phyloP scores from a whole-genome alignment of 2,888 invertebrate species.

The Cantharis rustica region DNA sequence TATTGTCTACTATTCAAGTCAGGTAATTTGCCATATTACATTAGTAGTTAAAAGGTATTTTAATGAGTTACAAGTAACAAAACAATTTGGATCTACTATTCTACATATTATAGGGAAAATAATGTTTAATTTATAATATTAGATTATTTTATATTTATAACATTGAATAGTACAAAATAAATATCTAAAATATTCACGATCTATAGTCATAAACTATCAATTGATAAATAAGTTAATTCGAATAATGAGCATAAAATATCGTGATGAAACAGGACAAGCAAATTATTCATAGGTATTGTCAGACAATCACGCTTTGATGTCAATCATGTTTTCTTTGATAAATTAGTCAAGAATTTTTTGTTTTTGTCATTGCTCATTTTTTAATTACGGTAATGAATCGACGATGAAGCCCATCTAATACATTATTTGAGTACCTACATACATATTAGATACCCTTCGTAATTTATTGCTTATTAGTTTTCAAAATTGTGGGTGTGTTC shows the following conservation, averaged over 20 bases:
- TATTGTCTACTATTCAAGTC: too few species aligned
- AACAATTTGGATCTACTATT: background rate
- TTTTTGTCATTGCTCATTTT: background rate
- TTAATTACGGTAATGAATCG: background rate
- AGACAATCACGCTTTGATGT: background rate
- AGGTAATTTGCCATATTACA: too few species aligned
- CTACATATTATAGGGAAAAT: background rate
- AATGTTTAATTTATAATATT: background rate
- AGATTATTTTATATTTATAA: background rate
- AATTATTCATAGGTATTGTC: background rate
- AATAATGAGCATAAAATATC: background rate
- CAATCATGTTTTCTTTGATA: background rate
- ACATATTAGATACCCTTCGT: background rate
- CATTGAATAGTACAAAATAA: background rate
- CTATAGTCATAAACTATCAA: background rate
- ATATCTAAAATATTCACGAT: background rate
- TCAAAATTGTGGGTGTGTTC: constrained; percentile 8
- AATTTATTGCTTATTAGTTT: constrained; percentile 4
- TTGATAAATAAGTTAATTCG: background rate
- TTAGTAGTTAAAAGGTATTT: too few species aligned
- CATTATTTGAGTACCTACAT: background rate
- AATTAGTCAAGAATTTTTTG: background rate
- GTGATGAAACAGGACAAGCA: background rate
- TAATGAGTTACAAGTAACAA: too few species aligned
- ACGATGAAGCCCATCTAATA: background rate